Base-by-base conservation (phyloP, 1,140 invertebrate species). In the Colletes latitarsis region DNA sequence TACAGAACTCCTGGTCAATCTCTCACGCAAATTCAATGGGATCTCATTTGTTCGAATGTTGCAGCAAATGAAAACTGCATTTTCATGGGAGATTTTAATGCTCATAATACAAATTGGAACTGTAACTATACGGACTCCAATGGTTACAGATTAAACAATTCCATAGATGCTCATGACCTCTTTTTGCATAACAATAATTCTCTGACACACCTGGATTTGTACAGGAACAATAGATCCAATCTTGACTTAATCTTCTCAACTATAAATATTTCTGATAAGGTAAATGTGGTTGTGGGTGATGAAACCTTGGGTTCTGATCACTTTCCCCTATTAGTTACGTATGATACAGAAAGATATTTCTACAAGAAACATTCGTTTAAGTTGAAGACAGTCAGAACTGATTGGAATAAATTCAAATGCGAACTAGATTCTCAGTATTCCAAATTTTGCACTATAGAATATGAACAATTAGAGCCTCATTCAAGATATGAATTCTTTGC, bases 21-120 rank as follows among this genome's bases (percentile, higher is more conserved):
- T 14, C 19, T 62, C 10, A 21, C 52, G 0, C 19, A 55, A 14
- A 3, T 30, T 14, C 4, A 74, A 39, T 82, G 76, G 81, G n/a
- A 74, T 17, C 17, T 71, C 9, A 58, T 79, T 43, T 39, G 64
- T 41, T 41, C 17, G 1, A 69, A 68, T 46, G 17, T 82, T 64
- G 14, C 46, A 12, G 43, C 5, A 15, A 58, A 64, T 21, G 15
- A 43, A 21, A 46, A n/a, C 8, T 63, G 10, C 43, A 6, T 77
- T 60, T 9, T 79, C 8, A n/a, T 80, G 49, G 67, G 82, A 0
- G 82, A 83, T 63, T 79, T 83, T 62, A 83, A 83, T 49, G 60
- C 69, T 0, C 67, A 80, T 10, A 4, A 75, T 49, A 63, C 4
- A 4, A 30, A n/a, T 1, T 80, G 73, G 82, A 83, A 83, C 30